These are phyloP conservation scores for Zophobas atratus DNA, from an alignment of 1,140 invertebrate species.

Conservation along the genomic window DNA sequence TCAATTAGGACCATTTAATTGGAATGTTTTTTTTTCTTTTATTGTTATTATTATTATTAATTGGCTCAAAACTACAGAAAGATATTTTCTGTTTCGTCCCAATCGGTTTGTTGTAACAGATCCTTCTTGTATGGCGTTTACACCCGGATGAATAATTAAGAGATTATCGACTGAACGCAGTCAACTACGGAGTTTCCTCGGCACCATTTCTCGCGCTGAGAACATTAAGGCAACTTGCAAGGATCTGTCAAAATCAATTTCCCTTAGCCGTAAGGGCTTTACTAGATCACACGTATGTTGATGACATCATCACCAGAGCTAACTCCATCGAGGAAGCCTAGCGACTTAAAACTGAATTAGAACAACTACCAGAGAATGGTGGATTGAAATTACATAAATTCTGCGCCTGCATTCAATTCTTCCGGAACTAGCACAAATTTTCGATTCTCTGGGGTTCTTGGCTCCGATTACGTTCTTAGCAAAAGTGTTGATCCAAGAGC, in stretches of 20 bases:
- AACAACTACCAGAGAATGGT: no score
- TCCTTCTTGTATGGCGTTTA: not conserved
- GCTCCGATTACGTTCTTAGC: no score
- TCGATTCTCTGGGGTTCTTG: no score
- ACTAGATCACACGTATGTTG: no score
- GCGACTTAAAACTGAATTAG: no score
- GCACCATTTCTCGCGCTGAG: constrained; percentile 44
- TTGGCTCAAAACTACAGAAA: constrained; percentile 59
- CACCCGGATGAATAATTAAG: not conserved
- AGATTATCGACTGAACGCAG: not conserved
- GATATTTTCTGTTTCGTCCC: not conserved
- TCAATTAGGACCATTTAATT: constrained; percentile 54
- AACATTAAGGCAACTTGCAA: not conserved
- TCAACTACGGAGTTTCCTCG: not conserved
- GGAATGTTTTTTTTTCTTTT: constrained; percentile 52
- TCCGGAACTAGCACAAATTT: no score
- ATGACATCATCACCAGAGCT: no score
- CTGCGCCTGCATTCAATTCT: not conserved
- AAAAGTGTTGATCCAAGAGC: no score
- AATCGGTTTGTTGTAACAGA: no score
- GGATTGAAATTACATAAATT: not conserved
- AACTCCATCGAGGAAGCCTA: no score
- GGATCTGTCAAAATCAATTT: not conserved
- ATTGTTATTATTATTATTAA: constrained; percentile 60
- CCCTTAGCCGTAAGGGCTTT: no score